phyloP scores from a whole-genome alignment of 2,113 vertebrate genomes.

The Gasterosteus aculeatus region DNA sequence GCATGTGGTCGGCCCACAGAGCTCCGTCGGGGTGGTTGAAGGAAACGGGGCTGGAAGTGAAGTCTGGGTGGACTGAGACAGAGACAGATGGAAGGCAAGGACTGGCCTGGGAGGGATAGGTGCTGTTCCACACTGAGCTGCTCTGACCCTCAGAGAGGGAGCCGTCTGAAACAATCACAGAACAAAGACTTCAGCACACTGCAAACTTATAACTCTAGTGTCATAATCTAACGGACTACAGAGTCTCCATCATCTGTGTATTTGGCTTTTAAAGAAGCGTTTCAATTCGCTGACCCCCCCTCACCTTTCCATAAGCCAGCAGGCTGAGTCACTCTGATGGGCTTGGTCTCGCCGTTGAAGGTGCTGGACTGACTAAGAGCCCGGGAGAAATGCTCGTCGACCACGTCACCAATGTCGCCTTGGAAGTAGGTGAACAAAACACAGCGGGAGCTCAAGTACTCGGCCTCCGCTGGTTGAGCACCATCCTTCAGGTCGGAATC shows the following conservation, averaged over 20 bases:
- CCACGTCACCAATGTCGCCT: slow-evolving; percentile 94
- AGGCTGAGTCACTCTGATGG: slow-evolving; percentile 77
- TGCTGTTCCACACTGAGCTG: slow-evolving; percentile 89
- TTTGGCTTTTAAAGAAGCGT: not conserved
- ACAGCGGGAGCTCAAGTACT: slow-evolving; percentile 97
- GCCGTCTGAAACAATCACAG: slow-evolving; percentile 70
- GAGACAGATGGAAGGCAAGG: slow-evolving; percentile 86
- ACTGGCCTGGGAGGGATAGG: slow-evolving; percentile 87
- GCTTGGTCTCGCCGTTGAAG: slow-evolving; percentile 88
- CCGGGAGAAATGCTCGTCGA: slow-evolving; percentile 97
- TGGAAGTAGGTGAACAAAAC: slow-evolving; percentile 99
- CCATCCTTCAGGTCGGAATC: slow-evolving; percentile 82
- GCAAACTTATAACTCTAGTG: not conserved
- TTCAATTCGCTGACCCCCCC: not conserved
- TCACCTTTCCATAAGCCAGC: slow-evolving; percentile 90
- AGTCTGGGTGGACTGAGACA: slow-evolving; percentile 88
- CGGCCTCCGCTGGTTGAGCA: slow-evolving; percentile 91
- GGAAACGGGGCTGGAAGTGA: slow-evolving; percentile 84
- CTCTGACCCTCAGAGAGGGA: slow-evolving; percentile 83
- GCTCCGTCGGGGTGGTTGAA: slow-evolving; percentile 86
- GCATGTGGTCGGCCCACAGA: slow-evolving; percentile 88
- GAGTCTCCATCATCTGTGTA: not conserved
- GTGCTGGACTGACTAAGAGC: slow-evolving; percentile 92
- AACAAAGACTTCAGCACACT: not conserved
- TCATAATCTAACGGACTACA: not conserved